Conservation (phyloP, 2,888 invertebrate species). For the Acleris literana region DNA sequence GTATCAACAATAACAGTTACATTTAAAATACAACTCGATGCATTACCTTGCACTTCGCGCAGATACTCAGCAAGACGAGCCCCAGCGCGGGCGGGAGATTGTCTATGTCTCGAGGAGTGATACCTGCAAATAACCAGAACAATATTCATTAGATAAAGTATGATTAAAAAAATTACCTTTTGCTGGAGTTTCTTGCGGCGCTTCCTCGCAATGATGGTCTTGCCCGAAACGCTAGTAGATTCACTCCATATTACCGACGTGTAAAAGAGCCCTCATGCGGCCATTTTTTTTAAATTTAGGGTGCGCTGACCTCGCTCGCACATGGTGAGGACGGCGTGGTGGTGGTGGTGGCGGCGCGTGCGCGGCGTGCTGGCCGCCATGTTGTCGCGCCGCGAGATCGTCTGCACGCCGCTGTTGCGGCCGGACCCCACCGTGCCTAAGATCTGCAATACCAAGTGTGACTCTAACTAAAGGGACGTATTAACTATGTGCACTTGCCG, state of each 20-base stretch:
- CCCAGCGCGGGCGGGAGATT: constrained; percentile 86
- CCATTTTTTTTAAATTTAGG: too few relatives aligned
- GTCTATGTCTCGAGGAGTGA: constrained; percentile 88
- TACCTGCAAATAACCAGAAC: constrained; percentile 66
- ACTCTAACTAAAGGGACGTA: too few relatives aligned
- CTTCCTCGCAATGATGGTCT: too few relatives aligned
- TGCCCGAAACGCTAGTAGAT: too few relatives aligned
- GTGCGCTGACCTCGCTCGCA: constrained; percentile 61
- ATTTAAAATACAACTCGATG: too few relatives aligned
- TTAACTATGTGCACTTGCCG: too few relatives aligned
- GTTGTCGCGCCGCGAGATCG: constrained; percentile 51
- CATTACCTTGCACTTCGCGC: constrained; percentile 8
- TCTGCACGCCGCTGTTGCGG: constrained; percentile 58
- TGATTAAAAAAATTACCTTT: too few relatives aligned
- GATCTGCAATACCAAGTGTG: constrained; percentile 47
- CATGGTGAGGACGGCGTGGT: constrained; percentile 54
- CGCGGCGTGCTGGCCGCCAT: constrained; percentile 64
- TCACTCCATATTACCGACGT: too few relatives aligned
- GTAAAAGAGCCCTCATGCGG: too few relatives aligned
- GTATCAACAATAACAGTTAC: too few relatives aligned
- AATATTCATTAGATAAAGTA: too few relatives aligned
- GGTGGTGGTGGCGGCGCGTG: constrained; percentile 41
- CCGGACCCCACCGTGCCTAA: constrained; percentile 58
- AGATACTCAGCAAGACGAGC: constrained; percentile 53
- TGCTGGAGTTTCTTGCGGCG: too few relatives aligned